Percentiles rank a stretch among this genome's conserved stretches.
Conservation (phyloP, 53 echinoderm and acorn worm genomes). For the Arbacia lixula region DNA sequence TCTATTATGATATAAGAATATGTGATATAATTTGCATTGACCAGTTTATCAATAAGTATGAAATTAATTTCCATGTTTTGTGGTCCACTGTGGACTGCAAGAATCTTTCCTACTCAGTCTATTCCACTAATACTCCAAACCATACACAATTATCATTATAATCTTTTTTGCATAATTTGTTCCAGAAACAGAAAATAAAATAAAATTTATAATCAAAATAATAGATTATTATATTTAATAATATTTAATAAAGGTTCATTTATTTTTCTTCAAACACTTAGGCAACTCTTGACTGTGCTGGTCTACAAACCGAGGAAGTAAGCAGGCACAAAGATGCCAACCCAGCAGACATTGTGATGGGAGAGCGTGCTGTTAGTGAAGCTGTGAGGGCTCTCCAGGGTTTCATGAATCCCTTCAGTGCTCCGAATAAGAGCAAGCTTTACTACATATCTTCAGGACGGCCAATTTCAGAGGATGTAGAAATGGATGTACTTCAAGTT, state of each 20-base stretch:
- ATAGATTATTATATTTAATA: conserved; percentile 38
- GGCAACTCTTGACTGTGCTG: conserved; percentile 59
- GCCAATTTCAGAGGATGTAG: conserved; percentile 58
- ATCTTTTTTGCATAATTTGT: conserved; percentile 24
- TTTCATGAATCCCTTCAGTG: conserved; percentile 68
- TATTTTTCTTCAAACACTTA: conserved; percentile 45
- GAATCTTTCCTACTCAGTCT: conserved; percentile 43
- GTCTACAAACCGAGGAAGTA: conserved; percentile 38
- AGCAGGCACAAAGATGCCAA: conserved; percentile 61
- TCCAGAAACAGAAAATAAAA: conserved; percentile 40
- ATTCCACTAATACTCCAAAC: conserved; percentile 31
- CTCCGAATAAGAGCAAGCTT: conserved; percentile 36
- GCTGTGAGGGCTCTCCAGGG: conserved; percentile 48
- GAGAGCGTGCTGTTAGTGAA: conserved; percentile 44
- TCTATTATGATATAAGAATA: conserved; percentile 31
- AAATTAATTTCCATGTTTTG: conserved; percentile 33
- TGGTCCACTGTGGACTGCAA: conserved; percentile 41
- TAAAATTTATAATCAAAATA: conserved; percentile 40
- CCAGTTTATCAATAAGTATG: conserved; percentile 28
- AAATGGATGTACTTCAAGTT: conserved; percentile 46
- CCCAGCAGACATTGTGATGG: conserved; percentile 37
- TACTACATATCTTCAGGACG: conserved; percentile 52
- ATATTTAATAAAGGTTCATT: conserved; percentile 23
- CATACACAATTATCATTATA: conserved; percentile 18
- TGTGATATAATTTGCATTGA: conserved; percentile 38